These are phyloP conservation scores for Calidris pugnax DNA, from an alignment of 2,113 vertebrate species.

Conservation along the genomic window DNA sequence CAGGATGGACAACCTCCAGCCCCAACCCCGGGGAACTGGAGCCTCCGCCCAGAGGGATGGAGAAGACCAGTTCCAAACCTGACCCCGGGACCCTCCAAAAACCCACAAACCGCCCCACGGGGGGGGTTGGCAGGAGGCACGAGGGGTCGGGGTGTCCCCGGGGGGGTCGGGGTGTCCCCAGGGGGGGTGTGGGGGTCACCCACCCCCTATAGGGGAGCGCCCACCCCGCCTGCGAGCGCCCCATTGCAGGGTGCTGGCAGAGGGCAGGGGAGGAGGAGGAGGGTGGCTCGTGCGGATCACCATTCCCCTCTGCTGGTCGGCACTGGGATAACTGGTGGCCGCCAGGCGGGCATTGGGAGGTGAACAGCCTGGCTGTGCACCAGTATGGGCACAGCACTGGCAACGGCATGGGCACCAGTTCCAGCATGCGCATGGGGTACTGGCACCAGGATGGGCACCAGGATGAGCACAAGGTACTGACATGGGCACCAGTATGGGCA, in stretches of 20 bases:
- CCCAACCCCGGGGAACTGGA: accelerated
- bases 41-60: neutral
- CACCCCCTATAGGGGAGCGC: neutral
- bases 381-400: neutral
- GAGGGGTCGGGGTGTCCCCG: neutral
- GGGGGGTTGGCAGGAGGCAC: neutral
- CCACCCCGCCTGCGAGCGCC: neutral
- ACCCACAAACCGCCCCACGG: accelerated
- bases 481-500: neutral
- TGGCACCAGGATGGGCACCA: neutral
- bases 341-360: neutral
- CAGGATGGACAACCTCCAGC: neutral
- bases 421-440: neutral
- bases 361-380: neutral
- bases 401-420: neutral
- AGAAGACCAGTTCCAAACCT: neutral
- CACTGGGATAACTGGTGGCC: slow-evolving; percentile 17
- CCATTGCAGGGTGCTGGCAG: neutral
- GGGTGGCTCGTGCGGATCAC: neutral
- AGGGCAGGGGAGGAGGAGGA: neutral
- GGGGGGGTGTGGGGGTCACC: neutral
- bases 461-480: too few species aligned
- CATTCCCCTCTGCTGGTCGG: slow-evolving; percentile 50
- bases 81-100: neutral
- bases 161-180: neutral